Conservation (phyloP, 2,888 invertebrate species). For the Alloplasta piceator region DNA sequence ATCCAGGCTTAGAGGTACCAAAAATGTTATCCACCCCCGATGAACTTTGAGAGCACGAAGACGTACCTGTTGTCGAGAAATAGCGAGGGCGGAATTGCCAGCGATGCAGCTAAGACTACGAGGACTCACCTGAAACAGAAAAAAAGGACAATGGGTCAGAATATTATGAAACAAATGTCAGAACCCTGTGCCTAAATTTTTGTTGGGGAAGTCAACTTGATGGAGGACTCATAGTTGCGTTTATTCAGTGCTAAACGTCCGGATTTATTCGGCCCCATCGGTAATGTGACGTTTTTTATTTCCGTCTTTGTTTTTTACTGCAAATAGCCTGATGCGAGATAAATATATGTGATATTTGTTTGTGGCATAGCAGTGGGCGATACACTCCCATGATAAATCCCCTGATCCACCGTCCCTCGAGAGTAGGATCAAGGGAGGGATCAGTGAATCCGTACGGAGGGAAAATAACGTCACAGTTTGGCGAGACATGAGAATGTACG, state of each 20-base stretch:
- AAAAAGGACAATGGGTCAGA: constrained; percentile 29
- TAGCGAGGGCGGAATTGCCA: constrained; percentile 43
- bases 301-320: constrained; percentile 15
- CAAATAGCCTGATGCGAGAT: constrained; percentile 9
- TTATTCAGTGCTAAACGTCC: constrained; percentile 10
- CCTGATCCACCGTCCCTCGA: constrained; percentile 34
- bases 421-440: constrained; percentile 39
- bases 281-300: neutral
- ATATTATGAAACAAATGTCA: no score
- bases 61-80: no score
- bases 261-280: neutral
- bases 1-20: neutral
- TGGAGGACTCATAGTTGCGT: neutral
- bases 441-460: neutral
- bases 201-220: no score
- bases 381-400: constrained; percentile 44
- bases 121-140: constrained; percentile 67
- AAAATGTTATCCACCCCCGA: no score
- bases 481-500: constrained; percentile 25
- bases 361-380: neutral
- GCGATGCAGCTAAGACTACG: constrained; percentile 53
- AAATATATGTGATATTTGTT: neutral
- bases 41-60: no score
- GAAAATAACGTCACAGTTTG: constrained; percentile 9
- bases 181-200: no score